phyloP scores from a whole-genome alignment of 2,113 vertebrate genomes.

The Nothoprocta pentlandii region DNA sequence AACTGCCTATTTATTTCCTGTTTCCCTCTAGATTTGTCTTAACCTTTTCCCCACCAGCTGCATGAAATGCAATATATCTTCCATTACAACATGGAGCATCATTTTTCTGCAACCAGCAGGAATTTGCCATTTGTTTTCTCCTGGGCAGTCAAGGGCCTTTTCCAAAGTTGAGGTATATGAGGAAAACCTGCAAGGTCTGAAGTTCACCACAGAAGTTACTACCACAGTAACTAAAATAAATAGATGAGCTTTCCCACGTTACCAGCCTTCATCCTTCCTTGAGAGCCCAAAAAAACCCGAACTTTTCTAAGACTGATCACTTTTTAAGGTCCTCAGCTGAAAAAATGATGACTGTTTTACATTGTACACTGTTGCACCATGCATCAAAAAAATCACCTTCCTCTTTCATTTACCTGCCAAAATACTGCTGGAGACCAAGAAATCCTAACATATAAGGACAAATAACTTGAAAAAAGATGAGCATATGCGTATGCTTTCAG shows the following conservation, averaged over 20 bases:
- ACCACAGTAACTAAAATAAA: slow-evolving; percentile 20
- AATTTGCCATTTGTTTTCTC: slow-evolving; percentile 1
- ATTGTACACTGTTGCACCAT: too few species aligned
- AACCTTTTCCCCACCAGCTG: slow-evolving; percentile 48
- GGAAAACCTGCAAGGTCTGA: background rate
- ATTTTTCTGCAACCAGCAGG: background rate
- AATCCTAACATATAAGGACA: background rate
- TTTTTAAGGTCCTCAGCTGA: background rate
- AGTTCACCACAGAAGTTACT: background rate
- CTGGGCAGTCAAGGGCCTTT: background rate
- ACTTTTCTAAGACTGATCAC: background rate
- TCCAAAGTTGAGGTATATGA: background rate
- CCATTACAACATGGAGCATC: background rate
- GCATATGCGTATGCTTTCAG: background rate
- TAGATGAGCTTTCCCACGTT: background rate
- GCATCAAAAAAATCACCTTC: background rate
- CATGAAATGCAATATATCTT: background rate
- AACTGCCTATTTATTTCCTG: slow-evolving; percentile 29
- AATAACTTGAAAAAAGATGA: background rate
- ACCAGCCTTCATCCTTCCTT: background rate
- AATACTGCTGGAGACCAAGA: background rate
- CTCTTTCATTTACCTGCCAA: background rate
- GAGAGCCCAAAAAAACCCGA: background rate
- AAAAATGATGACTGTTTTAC: background rate
- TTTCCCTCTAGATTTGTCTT: slow-evolving; percentile 39